These are phyloP conservation scores for Protaetia brevitarsis DNA, from an alignment of 1,140 invertebrate species.

Conservation along the genomic window DNA sequence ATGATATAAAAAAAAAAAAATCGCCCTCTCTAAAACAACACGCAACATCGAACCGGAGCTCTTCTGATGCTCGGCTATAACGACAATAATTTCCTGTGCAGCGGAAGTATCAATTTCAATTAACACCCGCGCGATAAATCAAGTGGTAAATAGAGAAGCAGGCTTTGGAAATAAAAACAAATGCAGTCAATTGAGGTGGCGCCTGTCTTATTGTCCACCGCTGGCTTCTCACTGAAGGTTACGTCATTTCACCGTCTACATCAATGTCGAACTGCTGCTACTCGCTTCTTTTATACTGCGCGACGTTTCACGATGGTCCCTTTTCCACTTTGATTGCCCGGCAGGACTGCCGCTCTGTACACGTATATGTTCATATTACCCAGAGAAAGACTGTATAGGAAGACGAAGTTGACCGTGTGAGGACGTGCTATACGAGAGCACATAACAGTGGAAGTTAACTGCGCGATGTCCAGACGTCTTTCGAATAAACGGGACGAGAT, in stretches of 20 bases:
- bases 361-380: too few species aligned
- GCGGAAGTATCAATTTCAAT: constrained; percentile 47
- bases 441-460: constrained; percentile 4
- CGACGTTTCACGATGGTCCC: not conserved
- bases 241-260: constrained; percentile 33
- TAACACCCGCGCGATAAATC: constrained; percentile 44
- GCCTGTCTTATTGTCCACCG: constrained; percentile 43
- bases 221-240: constrained; percentile 32
- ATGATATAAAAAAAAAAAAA: too few species aligned
- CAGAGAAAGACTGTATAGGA: not conserved
- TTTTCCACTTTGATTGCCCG: not conserved
- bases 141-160: constrained; percentile 44
- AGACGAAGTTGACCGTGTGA: not conserved
- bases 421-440: too few species aligned
- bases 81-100: constrained; percentile 32
- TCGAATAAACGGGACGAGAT: constrained; percentile 7
- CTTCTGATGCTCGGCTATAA: too few species aligned
- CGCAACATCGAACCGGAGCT: too few species aligned
- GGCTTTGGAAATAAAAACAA: constrained; percentile 41
- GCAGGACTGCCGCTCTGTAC: not conserved
- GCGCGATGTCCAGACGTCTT: constrained; percentile 6
- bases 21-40: too few species aligned
- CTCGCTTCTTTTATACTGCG: too few species aligned
- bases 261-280: not conserved
- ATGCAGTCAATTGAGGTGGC: constrained; percentile 44